Base-by-base conservation (phyloP, 2,888 invertebrate species). In the Eupelmus urozonus region DNA sequence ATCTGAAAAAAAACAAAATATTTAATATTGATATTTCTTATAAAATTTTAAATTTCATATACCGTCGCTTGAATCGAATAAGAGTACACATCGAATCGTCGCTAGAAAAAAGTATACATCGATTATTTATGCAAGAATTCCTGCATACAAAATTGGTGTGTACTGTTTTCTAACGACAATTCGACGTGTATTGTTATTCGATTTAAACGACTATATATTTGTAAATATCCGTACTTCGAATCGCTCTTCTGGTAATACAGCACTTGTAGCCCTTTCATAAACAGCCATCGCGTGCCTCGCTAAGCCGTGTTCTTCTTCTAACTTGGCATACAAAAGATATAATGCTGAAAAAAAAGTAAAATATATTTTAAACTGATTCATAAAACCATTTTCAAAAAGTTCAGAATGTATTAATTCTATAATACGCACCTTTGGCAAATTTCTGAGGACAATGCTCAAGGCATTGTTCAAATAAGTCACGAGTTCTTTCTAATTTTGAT, bases 251-350 rank as follows among this genome's bases (percentile, higher is more conserved):
- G 95, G 95, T 40, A 96, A 93, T 45, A 99, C 99, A 18, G 96
- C 96, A 84, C 94, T 94, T 1, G 98, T 97, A 1, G 98, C 98
- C 82, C 98, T 92, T 89, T 99, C 98, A 90, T 99, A 99, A 0
- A 99, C 98, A n/a, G 96, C 95, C 98, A 99, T 98, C 5, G 99
- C 99, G 90, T 99, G 98, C 82, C 98, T 92, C 0, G 99, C 98
- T 89, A 99, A 92, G 0, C 99, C 99, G 91, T 98, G 96, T 83
- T 99, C 97, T 90, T 99, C 99, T 91, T 99, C 99, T 85, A 99
- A 91, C 91, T 99, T 98, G 0, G 99, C 99, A 91, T 99, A 99
- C 5, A 99, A 90, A 79, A 99, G 91, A 90, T 97, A 99, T 83
- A 99, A 94, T 60, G 94, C 93, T 91, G 76, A 3, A 85, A 60